A percentile compares a stretch with the other conserved stretches of the same genome.
Evolutionary conservation across 2,888 invertebrate genomes (phyloP).

Genomic region (Seira musarum): DNA sequence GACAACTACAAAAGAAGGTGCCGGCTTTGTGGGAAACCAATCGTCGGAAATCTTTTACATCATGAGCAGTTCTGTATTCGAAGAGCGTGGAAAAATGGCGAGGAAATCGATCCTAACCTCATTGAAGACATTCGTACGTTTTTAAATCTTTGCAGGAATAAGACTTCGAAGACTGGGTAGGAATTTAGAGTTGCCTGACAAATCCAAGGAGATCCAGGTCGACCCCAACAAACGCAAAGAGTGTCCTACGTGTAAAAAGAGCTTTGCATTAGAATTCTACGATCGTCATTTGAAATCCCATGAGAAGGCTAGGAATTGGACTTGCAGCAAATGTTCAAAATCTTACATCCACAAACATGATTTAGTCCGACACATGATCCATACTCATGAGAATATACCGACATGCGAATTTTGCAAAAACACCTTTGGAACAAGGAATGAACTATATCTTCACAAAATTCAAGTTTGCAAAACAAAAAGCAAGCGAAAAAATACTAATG

Average conservation of each 20-base stretch:
- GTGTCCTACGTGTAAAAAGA: constrained; percentile 31
- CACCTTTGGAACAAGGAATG: background rate
- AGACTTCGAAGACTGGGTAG: background rate
- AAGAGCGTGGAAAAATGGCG: constrained; percentile 17
- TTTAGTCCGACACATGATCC: constrained; percentile 30
- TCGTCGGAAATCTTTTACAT: background rate
- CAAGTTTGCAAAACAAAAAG: background rate
- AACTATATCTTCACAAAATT: background rate
- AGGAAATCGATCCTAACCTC: constrained; percentile 7
- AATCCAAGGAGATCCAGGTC: background rate
- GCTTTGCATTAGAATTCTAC: constrained; percentile 11
- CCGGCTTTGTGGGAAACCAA: constrained; percentile 21
- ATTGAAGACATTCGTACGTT: constrained; percentile 34
- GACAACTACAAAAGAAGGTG: constrained; percentile 28
- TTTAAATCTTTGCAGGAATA: background rate
- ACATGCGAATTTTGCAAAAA: constrained; percentile 26
- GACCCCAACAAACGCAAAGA: constrained; percentile 12
- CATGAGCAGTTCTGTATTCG: constrained; percentile 32
- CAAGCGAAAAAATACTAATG: background rate
- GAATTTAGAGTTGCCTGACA: background rate
- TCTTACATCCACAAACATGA: constrained; percentile 37
- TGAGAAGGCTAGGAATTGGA: constrained; percentile 14
- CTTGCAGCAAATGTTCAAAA: constrained; percentile 31
- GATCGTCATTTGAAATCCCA: constrained; percentile 25
- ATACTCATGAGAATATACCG: constrained; percentile 23